These are phyloP conservation scores for Carcina quercana DNA, from an alignment of 2,888 invertebrate genomes.

Conservation along the genomic window DNA sequence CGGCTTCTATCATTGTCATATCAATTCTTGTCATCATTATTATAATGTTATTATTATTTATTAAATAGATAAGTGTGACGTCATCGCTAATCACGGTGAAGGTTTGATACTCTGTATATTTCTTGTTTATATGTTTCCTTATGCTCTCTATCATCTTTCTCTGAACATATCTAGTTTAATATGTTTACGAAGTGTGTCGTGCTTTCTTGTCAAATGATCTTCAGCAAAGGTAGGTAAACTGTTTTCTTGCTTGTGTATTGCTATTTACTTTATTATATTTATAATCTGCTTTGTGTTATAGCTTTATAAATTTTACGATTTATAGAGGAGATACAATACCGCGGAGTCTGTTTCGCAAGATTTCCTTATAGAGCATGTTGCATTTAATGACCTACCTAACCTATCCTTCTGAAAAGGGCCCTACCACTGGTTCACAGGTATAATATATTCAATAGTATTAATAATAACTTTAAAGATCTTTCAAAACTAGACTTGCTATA, in stretches of 20 bases:
- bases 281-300: constrained; percentile 31
- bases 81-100: constrained; percentile 59
- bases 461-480: too few species aligned
- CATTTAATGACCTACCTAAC: too few species aligned
- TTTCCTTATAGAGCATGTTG: too few species aligned
- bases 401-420: too few species aligned
- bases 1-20: neutral
- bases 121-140: constrained; percentile 31
- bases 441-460: too few species aligned
- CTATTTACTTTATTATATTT: constrained; percentile 25
- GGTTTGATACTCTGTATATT: constrained; percentile 60
- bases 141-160: constrained; percentile 12
- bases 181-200: constrained; percentile 22
- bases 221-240: constrained; percentile 55
- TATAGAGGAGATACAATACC: too few species aligned
- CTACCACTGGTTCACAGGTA: too few species aligned
- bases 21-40: constrained; percentile 2
- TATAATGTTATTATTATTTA: neutral
- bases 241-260: constrained; percentile 36
- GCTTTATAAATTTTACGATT: constrained; percentile 18
- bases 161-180: constrained; percentile 17
- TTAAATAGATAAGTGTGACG: constrained; percentile 15
- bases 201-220: constrained; percentile 31
- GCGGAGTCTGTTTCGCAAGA: too few species aligned
- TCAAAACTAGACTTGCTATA: too few species aligned